phyloP scores from a whole-genome alignment of 2,113 vertebrate genomes.

The Acinonyx jubatus region DNA sequence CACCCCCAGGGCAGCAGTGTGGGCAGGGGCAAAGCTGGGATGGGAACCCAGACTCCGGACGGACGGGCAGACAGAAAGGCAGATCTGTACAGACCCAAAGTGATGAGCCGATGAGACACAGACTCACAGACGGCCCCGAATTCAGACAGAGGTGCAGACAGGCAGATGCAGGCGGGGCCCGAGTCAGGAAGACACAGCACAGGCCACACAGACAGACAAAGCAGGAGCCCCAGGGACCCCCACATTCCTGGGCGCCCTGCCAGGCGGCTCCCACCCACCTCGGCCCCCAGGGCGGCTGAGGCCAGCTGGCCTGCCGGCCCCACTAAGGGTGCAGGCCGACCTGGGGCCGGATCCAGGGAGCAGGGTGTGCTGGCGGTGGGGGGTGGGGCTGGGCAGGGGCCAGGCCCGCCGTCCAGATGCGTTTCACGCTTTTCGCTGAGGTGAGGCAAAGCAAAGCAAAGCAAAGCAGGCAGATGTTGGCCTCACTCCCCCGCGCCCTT shows the following conservation, averaged over 20 bases:
- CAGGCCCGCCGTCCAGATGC: background rate
- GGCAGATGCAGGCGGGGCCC: background rate
- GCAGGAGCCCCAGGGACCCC: background rate
- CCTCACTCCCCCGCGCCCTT: background rate
- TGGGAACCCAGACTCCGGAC: background rate
- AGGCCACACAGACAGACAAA: background rate
- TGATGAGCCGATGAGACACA: background rate
- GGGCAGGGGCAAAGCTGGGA: background rate
- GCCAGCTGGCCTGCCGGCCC: constrained; percentile 37
- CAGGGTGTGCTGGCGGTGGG: background rate
- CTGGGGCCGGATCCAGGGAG: background rate
- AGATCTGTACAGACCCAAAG: background rate
- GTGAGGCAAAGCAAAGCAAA: background rate
- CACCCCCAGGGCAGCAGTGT: background rate
- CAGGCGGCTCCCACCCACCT: background rate
- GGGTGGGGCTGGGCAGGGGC: background rate
- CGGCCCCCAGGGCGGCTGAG: background rate
- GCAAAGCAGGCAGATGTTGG: background rate
- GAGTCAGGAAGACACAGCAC: background rate
- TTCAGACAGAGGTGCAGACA: background rate
- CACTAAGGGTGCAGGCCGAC: background rate
- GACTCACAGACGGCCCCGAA: background rate
- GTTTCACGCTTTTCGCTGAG: background rate
- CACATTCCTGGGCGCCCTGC: background rate
- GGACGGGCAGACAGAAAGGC: background rate